Evolutionary conservation across 2,888 invertebrate species (phyloP).

Genomic region (Cerceris ruficornis): DNA sequence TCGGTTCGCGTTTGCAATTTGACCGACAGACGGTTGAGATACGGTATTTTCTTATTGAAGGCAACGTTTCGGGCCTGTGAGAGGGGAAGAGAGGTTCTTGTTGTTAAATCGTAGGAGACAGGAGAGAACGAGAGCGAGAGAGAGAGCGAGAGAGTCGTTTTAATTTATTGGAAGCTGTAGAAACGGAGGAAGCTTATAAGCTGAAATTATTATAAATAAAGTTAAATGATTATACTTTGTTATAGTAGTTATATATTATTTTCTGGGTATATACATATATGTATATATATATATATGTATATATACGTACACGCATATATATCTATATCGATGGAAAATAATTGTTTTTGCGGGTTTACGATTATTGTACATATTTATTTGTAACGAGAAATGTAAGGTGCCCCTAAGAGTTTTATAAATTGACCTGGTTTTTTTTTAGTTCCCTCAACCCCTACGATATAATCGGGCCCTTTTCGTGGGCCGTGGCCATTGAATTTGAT

Average conservation of each 20-base stretch:
- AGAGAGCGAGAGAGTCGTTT: slow-evolving; percentile 41
- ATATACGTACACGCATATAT: background rate
- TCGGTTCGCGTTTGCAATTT: slow-evolving; percentile 16
- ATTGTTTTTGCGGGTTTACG: background rate
- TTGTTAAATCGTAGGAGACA: background rate
- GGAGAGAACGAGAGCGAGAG: slow-evolving; percentile 20
- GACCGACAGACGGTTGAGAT: slow-evolving; percentile 27
- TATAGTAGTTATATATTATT: slow-evolving; percentile 57
- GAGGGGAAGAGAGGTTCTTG: slow-evolving; percentile 1
- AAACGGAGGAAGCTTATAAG: slow-evolving; percentile 45
- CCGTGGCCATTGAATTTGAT: slow-evolving; percentile 1
- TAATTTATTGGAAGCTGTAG: slow-evolving; percentile 56
- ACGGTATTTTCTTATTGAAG: slow-evolving; percentile 49
- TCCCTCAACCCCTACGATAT: background rate
- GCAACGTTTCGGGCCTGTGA: slow-evolving; percentile 42
- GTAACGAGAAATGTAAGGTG: slow-evolving; percentile 37
- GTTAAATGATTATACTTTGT: slow-evolving; percentile 61
- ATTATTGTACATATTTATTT: slow-evolving; percentile 23
- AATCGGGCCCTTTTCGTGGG: background rate
- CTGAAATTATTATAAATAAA: slow-evolving; percentile 60
- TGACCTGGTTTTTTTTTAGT: background rate
- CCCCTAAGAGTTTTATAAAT: slow-evolving; percentile 48
- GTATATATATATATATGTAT: background rate
- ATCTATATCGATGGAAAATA: background rate
- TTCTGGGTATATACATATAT: slow-evolving; percentile 23